These are phyloP conservation scores for Macheiramphus alcinus DNA, from an alignment of 2,113 vertebrate species.

Conservation along the genomic window DNA sequence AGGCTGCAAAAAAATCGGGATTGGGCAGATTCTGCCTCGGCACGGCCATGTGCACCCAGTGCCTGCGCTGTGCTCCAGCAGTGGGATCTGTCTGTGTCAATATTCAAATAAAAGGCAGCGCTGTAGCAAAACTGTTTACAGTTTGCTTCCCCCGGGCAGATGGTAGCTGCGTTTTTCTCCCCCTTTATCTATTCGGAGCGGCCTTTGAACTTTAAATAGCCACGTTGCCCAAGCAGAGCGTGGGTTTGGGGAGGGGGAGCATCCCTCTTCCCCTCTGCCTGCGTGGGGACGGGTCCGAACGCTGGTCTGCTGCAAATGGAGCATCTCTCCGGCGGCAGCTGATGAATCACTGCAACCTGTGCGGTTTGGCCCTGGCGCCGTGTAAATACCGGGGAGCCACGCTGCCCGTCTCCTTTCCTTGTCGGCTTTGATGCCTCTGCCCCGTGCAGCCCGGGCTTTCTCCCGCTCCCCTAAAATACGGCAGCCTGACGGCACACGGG, in stretches of 20 bases:
- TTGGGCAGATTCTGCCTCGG: not conserved
- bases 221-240: not conserved
- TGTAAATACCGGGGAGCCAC: not conserved
- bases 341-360: not conserved
- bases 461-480: not conserved
- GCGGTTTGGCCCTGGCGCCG: not conserved
- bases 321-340: not conserved
- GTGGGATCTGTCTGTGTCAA: not conserved
- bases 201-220: slow-evolving; percentile 54
- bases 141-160: slow-evolving; percentile 16
- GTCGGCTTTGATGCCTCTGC: not conserved
- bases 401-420: not conserved
- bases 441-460: fast-evolving
- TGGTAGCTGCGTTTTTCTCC: not conserved
- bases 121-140: not conserved
- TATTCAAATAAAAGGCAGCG: not conserved
- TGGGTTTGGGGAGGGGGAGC: not conserved
- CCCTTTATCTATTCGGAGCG: slow-evolving; percentile 12
- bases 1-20: not conserved
- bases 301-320: not conserved
- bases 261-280: not conserved
- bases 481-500: fast-evolving
- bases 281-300: fast-evolving
- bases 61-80: not conserved
- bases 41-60: not conserved